A percentile compares a stretch with the other conserved stretches of the same genome.
phyloP scores from a whole-genome alignment of 1,140 invertebrate genomes.

The Archivesica marissinica region DNA sequence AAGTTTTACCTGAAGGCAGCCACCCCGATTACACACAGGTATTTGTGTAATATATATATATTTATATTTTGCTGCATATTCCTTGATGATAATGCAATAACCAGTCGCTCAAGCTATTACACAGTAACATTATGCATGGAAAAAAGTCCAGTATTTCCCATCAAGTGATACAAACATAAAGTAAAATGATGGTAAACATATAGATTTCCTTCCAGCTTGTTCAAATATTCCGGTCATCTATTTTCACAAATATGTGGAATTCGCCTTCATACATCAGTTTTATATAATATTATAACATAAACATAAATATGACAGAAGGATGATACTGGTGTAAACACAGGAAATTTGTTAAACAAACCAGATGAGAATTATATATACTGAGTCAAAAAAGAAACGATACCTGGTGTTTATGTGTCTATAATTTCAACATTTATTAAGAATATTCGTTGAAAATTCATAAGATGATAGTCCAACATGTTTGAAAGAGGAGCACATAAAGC shows the following conservation, averaged over 20 bases:
- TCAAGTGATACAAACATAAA: not conserved
- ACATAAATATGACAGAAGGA: not conserved
- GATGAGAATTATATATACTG: too few relatives aligned
- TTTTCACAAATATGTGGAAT: not conserved
- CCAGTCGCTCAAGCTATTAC: not conserved
- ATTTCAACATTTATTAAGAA: too few relatives aligned
- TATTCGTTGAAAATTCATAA: too few relatives aligned
- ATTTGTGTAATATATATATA: not conserved
- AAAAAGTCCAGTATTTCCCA: not conserved
- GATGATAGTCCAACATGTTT: too few relatives aligned
- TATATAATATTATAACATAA: not conserved
- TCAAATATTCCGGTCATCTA: not conserved
- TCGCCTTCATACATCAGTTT: too few relatives aligned
- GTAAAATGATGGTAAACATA: not conserved
- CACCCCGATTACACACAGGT: not conserved
- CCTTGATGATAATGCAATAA: conserved; percentile 6
- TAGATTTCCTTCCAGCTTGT: not conserved
- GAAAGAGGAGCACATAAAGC: too few relatives aligned
- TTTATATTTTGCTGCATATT: not conserved
- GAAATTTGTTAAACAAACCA: conserved; percentile 7
- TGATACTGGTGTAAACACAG: not conserved
- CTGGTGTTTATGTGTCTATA: too few relatives aligned
- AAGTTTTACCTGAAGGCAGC: not conserved
- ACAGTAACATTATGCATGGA: not conserved
- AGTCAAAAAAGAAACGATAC: too few relatives aligned